Percentiles rank a stretch among this genome's conserved stretches.
Evolutionary conservation across 2,113 vertebrate genomes (phyloP).

Genomic region (Odontophorus gujanensis): DNA sequence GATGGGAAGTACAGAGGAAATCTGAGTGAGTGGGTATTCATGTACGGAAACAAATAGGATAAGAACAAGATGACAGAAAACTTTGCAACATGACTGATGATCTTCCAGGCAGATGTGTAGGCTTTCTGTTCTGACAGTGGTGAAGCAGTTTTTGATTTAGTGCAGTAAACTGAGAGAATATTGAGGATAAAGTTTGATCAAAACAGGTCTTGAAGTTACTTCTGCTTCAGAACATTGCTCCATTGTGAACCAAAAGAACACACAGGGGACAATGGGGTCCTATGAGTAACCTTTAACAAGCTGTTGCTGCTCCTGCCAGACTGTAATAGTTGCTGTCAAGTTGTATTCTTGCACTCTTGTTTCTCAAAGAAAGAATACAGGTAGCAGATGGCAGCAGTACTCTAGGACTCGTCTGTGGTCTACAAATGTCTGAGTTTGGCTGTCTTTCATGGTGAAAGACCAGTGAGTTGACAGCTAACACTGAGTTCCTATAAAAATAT

Average conservation of each 20-base stretch:
- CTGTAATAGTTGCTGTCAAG: not conserved
- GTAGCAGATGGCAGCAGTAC: not conserved
- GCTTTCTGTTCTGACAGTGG: not conserved
- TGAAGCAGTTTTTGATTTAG: not conserved
- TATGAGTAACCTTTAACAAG: not conserved
- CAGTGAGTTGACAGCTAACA: accelerated
- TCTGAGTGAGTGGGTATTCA: accelerated
- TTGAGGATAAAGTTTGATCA: not conserved
- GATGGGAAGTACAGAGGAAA: not conserved
- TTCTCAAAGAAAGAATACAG: not conserved
- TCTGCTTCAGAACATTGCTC: not conserved
- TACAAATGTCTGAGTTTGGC: not conserved
- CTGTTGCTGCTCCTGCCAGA: not conserved
- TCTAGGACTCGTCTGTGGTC: accelerated
- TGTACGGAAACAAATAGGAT: not conserved
- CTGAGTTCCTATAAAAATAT: not conserved
- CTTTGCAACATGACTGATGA: not conserved
- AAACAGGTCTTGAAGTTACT: not conserved
- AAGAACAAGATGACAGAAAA: not conserved
- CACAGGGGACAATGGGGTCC: not conserved
- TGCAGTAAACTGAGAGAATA: not conserved
- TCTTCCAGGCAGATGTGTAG: not conserved
- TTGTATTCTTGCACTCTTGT: not conserved
- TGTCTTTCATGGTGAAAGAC: not conserved
- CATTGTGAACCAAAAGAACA: not conserved